These are phyloP conservation scores for Miichthys miiuy DNA, from an alignment of 2,797 vertebrate species.

Conservation along the genomic window DNA sequence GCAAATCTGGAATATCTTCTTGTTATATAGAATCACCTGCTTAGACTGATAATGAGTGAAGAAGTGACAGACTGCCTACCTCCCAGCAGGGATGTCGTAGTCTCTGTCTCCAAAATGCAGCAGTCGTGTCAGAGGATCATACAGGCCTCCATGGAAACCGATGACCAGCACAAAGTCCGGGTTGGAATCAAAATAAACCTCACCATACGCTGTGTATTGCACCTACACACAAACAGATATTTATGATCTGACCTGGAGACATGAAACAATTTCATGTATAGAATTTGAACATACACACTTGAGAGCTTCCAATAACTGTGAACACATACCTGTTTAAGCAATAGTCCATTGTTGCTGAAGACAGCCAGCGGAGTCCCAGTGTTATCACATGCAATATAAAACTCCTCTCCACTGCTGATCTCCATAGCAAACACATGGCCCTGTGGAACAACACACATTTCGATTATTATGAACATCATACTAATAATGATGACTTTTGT, in stretches of 20 bases:
- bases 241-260: neutral
- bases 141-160: constrained; percentile 96
- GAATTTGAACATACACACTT: neutral
- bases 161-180: constrained; percentile 97
- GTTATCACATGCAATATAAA: constrained; percentile 98
- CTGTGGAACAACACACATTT: constrained; percentile 72
- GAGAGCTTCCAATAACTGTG: neutral
- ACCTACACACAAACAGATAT: constrained; percentile 81
- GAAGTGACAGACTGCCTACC: constrained; percentile 50
- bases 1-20: neutral
- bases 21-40: neutral
- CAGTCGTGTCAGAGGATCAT: constrained; percentile 95
- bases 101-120: constrained; percentile 98
- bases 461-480: neutral
- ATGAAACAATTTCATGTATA: neutral
- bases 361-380: constrained; percentile 97
- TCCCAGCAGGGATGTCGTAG: constrained; percentile 96
- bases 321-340: constrained; percentile 88
- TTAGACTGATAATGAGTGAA: neutral
- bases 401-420: constrained; percentile 98
- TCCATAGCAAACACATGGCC: constrained; percentile 99
- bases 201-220: constrained; percentile 97
- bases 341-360: constrained; percentile 96
- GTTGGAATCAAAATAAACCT: constrained; percentile 98
- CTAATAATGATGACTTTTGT: neutral